Evolutionary conservation across 2,113 vertebrate species (phyloP), one percentile per base, ranked within the genome.

Genomic region (Brachirus orientalis): DNA sequence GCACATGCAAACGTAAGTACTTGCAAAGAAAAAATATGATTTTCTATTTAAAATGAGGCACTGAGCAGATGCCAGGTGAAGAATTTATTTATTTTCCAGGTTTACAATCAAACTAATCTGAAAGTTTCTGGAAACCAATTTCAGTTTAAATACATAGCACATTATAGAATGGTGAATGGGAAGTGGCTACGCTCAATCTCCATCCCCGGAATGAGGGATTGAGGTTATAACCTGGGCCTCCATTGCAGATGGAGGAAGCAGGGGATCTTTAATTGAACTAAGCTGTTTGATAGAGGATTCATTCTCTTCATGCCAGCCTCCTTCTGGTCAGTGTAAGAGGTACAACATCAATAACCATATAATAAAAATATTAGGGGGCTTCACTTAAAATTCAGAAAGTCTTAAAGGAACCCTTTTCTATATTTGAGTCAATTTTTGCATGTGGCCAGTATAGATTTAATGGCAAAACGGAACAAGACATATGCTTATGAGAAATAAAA

Each of bases 141-240:
- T 72, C 51, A 61, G 68, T 80, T 67, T 53, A 63, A 75, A 79
- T 79, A 69, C 80, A 56, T 51, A 52, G 54, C 58, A 14, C 73
- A 78, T 73, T 58, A 68, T 47, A 58, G 52, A 53, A 0, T 37
- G 47, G 71, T 81, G 77, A 80, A 77, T 69, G 43, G 56, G 77
- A 79, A 69, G 61, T 72, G 75, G 85, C 69, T 40, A 66, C 69
- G 54, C 58, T 79, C 76, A 35, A 78, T 83, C 77, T 84, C 61
- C 68, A 67, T 56, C 33, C 72, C 58, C 55, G 46, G 58, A 84
- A 59, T 69, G 52, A 76, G 70, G 77, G 83, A 87, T 89, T 79
- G 87, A 77, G 80, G 85, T 86, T 79, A 80, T 69, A 84, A 86
- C 85, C 53, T 59, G 62, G 41, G 73, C 76, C 72, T 66, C 48